Base-by-base conservation (phyloP, 2,113 vertebrate species). In the Chloropsis hardwickii region DNA sequence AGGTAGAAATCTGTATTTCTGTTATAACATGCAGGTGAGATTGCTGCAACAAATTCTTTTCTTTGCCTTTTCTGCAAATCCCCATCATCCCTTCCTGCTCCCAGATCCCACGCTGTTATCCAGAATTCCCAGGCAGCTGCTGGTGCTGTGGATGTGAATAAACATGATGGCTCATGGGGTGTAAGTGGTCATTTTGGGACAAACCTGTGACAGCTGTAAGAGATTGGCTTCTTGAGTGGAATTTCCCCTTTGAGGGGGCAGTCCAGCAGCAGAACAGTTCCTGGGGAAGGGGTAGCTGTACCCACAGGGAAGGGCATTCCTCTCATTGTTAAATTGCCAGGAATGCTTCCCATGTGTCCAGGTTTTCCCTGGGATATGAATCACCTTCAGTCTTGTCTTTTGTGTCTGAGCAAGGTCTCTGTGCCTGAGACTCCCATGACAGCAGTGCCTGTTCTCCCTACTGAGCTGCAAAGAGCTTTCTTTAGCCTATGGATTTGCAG, bases 341-440 rank as follows among this genome's bases (percentile, higher is more conserved):
- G 51, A 76, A 18, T 21, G 28, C 48, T 64, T 37, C 7, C 0
- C 33, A 0, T 3, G 1, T 50, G 29, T 8, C 33, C 6, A 4
- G 40, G 5, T 11, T 65, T 84, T 79, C 40, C 29, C 12, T 24
- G 37, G 62, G 48, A 15, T 27, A 5, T 6, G 29, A 77, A 73
- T 81, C 58, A 12, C 62, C 71, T 61, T 20, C 71, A n/a, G 40
- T 13, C 53, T 11, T 29, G 21, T 45, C 33, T 48, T 57, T 3
- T 28, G 11, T 82, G 48, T 35, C 79, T 79, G 79, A 53, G 8
- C 47, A 23, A n/a, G 69, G 2, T 19, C 9, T 22, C 56, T 66
- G 1, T 61, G 53, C 5, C 3, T 16, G 37, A 73, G 42, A 2
- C 28, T 92, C 12, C 70, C 14, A 1, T 8, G 0, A 19, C 42